phyloP scores from a whole-genome alignment of 1,140 invertebrate species.

The Drosophila kikkawai region DNA sequence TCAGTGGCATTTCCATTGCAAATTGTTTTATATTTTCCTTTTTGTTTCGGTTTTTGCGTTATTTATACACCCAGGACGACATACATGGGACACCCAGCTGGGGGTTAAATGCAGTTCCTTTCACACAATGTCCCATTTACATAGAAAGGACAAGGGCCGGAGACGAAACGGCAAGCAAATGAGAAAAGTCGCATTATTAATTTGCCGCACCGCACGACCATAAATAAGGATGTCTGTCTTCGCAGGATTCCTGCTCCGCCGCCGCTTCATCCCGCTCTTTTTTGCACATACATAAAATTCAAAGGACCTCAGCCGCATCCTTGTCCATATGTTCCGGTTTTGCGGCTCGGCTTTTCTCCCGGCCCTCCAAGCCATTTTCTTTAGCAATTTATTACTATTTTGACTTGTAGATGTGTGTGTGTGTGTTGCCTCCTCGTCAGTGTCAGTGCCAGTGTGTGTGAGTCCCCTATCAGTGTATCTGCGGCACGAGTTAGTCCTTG shows the following conservation, averaged over 20 bases:
- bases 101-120: constrained; percentile 61
- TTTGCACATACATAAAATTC: constrained; percentile 58
- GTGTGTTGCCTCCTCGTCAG: constrained; percentile 5
- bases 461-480: constrained; percentile 6
- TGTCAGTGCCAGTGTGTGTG: constrained; percentile 15
- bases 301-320: constrained; percentile 71
- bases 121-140: constrained; percentile 51
- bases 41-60: constrained; percentile 22
- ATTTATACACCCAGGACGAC: constrained; percentile 18
- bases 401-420: constrained; percentile 68
- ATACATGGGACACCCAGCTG: constrained; percentile 55
- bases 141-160: constrained; percentile 35
- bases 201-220: constrained; percentile 79
- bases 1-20: constrained; percentile 72
- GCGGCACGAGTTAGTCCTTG: constrained; percentile 1
- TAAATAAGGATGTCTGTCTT: constrained; percentile 68
- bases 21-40: constrained; percentile 52
- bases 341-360: constrained; percentile 35
- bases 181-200: constrained; percentile 81
- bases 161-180: constrained; percentile 51
- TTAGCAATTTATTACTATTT: constrained; percentile 80
- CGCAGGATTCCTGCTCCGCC: constrained; percentile 8
- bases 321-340: constrained; percentile 68
- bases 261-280: constrained; percentile 4
- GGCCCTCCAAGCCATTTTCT: constrained; percentile 64